phyloP scores from a whole-genome alignment of 2,113 vertebrate species.

The Xenopus borealis region DNA sequence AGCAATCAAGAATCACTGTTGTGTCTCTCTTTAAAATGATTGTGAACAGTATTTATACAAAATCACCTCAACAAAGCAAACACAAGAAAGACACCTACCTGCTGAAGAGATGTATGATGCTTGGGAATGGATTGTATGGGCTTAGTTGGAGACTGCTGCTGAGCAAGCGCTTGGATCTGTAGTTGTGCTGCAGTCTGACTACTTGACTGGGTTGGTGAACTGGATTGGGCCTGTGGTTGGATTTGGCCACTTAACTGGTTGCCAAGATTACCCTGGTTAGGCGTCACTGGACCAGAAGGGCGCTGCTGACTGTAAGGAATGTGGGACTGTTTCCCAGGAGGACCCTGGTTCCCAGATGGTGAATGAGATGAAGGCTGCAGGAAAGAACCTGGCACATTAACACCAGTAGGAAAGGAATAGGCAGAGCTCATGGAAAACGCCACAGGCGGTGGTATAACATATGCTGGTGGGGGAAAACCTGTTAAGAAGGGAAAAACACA shows the following conservation, averaged over 20 bases:
- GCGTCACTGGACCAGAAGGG: slow-evolving; percentile 85
- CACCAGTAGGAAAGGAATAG: slow-evolving; percentile 88
- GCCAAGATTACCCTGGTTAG: slow-evolving; percentile 80
- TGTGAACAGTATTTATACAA: too few relatives aligned
- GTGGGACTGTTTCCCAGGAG: slow-evolving; percentile 92
- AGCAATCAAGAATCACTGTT: too few relatives aligned
- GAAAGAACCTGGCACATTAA: slow-evolving; percentile 87
- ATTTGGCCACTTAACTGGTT: slow-evolving; percentile 71
- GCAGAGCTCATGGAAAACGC: slow-evolving; percentile 92
- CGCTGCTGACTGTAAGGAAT: slow-evolving; percentile 98
- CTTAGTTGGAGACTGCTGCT: slow-evolving; percentile 86
- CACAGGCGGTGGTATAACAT: slow-evolving; percentile 92
- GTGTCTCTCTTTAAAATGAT: too few relatives aligned
- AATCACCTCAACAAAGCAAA: too few relatives aligned
- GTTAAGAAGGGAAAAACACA: slow-evolving; percentile 51
- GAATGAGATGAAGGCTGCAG: slow-evolving; percentile 84
- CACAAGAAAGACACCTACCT: slow-evolving; percentile 66
- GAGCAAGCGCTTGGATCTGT: slow-evolving; percentile 80
- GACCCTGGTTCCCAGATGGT: slow-evolving; percentile 79
- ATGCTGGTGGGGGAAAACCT: slow-evolving; percentile 93
- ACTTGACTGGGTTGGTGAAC: slow-evolving; percentile 75
- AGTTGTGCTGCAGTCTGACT: slow-evolving; percentile 81
- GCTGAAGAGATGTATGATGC: slow-evolving; percentile 88
- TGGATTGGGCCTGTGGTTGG: slow-evolving; percentile 63
- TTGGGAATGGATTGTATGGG: slow-evolving; percentile 81